Evolutionary conservation across 2,888 invertebrate species (phyloP).

Genomic region (Neoscelio sp.): DNA sequence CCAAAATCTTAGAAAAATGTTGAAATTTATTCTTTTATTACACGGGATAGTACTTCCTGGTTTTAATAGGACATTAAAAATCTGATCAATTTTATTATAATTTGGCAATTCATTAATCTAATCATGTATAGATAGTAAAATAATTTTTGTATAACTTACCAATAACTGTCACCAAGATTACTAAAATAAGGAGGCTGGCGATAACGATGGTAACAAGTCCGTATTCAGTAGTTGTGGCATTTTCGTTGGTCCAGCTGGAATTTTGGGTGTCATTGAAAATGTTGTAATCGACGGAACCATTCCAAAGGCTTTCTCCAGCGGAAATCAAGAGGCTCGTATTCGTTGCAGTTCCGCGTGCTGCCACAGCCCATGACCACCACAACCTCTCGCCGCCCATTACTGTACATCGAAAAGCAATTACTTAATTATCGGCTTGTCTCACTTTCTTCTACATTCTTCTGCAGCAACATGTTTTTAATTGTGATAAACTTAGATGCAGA

Average conservation of each 20-base stretch:
- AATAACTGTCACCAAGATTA: constrained; percentile 76
- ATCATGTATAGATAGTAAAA: too few relatives aligned
- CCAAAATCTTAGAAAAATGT: too few relatives aligned
- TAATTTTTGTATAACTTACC: constrained; percentile 69
- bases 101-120: too few relatives aligned
- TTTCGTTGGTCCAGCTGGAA: constrained; percentile 57
- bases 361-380: constrained; percentile 76
- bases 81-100: too few relatives aligned
- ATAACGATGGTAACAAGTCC: constrained; percentile 72
- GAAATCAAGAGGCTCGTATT: constrained; percentile 71
- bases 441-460: neutral
- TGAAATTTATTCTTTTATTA: too few relatives aligned
- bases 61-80: too few relatives aligned
- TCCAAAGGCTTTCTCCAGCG: constrained; percentile 69
- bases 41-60: too few relatives aligned
- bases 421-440: constrained; percentile 11
- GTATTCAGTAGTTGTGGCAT: constrained; percentile 40
- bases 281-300: constrained; percentile 70
- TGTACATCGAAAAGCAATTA: constrained; percentile 52
- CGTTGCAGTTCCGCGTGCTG: constrained; percentile 71
- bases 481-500: neutral
- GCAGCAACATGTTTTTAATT: neutral
- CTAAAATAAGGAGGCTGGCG: constrained; percentile 73
- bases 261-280: constrained; percentile 71
- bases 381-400: constrained; percentile 76